phyloP scores from a whole-genome alignment of 2,113 vertebrate genomes.

The Clupea harengus region DNA sequence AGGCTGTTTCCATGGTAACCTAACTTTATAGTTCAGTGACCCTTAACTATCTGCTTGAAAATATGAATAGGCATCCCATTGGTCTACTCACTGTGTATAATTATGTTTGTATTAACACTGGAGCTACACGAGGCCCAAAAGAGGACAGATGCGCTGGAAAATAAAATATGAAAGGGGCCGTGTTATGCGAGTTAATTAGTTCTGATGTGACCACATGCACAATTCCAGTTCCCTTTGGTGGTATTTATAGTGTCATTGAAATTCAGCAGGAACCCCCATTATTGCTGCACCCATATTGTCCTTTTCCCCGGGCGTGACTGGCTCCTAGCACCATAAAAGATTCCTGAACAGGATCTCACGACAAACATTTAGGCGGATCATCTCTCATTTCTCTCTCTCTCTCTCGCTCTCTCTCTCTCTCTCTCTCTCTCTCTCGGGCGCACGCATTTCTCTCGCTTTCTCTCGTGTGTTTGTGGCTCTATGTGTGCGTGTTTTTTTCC shows the following conservation, averaged over 20 bases:
- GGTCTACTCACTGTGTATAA: slow-evolving; percentile 55
- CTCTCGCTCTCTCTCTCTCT: neutral
- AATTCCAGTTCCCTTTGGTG: slow-evolving; percentile 16
- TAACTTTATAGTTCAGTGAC: slow-evolving; percentile 65
- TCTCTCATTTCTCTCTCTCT: slow-evolving; percentile 9
- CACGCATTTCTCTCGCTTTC: neutral
- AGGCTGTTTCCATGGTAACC: slow-evolving; percentile 69
- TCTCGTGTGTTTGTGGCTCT: neutral
- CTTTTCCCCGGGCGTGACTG: slow-evolving; percentile 19
- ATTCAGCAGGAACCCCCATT: slow-evolving; percentile 36
- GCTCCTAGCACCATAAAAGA: neutral
- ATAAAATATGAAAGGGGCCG: slow-evolving; percentile 16
- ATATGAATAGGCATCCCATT: slow-evolving; percentile 49
- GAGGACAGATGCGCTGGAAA: slow-evolving; percentile 14
- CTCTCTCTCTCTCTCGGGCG: neutral
- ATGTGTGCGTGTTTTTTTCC: neutral
- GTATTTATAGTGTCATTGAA: slow-evolving; percentile 48
- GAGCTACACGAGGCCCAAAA: slow-evolving; percentile 47
- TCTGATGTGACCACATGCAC: slow-evolving; percentile 25
- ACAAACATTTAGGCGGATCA: neutral
- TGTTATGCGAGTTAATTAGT: slow-evolving; percentile 36
- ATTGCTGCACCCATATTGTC: slow-evolving; percentile 29
- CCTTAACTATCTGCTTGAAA: slow-evolving; percentile 63
- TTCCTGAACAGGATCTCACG: neutral
- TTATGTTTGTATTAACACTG: slow-evolving; percentile 59